Evolutionary conservation across 2,888 invertebrate species (phyloP).

Genomic region (Sipha maydis): DNA sequence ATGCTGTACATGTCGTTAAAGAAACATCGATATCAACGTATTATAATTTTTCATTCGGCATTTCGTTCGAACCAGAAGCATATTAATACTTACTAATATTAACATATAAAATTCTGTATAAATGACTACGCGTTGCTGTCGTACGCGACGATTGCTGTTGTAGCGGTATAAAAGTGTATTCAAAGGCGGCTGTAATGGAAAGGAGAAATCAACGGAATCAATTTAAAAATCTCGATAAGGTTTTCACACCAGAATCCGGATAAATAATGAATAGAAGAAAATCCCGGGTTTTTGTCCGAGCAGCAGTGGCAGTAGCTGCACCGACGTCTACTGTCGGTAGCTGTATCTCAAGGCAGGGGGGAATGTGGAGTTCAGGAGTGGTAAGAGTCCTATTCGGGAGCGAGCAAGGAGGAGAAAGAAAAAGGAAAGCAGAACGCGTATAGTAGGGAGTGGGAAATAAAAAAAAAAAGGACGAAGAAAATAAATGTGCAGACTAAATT

Average conservation of each 20-base stretch:
- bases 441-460: background rate
- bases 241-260: conserved; percentile 53
- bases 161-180: background rate
- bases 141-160: background rate
- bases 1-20: no score
- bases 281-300: conserved; percentile 51
- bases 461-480: conserved; percentile 28
- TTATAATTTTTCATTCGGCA: no score
- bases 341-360: background rate
- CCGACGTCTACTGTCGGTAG: background rate
- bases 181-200: conserved; percentile 9
- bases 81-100: background rate
- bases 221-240: conserved; percentile 60
- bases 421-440: background rate
- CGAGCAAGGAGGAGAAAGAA: background rate
- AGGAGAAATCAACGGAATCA: conserved; percentile 56
- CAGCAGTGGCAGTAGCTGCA: background rate
- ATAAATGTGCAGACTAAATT: conserved; percentile 58
- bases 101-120: background rate
- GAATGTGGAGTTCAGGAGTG: background rate
- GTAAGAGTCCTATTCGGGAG: background rate
- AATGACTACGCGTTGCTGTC: background rate
- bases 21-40: no score
- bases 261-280: conserved; percentile 62
- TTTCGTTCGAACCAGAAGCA: background rate